These are phyloP conservation scores for Phymorhynchus buccinoides DNA, from an alignment of 1,140 invertebrate species.

Conservation along the genomic window DNA sequence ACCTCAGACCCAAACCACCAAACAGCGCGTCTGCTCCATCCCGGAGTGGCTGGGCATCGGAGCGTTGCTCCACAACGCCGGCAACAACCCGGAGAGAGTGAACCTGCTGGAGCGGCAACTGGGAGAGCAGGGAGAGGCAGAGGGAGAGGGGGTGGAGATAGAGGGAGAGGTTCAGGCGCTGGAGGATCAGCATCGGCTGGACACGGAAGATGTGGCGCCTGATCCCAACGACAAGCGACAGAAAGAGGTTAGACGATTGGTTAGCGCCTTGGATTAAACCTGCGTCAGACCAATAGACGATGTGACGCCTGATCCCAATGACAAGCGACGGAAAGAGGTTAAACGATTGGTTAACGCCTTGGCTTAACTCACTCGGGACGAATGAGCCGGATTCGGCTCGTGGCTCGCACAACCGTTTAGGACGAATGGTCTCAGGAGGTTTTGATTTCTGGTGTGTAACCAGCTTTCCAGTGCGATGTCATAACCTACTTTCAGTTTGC, in stretches of 20 bases:
- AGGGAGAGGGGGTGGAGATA: not conserved
- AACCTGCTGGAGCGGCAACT: conserved; percentile 23
- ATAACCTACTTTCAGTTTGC: too few relatives aligned
- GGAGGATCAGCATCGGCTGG: conserved; percentile 39
- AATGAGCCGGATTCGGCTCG: too few relatives aligned
- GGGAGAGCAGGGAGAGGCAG: not conserved
- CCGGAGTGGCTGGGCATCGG: conserved; percentile 39
- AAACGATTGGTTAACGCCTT: not conserved
- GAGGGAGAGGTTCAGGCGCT: conserved; percentile 30
- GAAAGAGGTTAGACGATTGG: conserved; percentile 31
- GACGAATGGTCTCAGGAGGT: too few relatives aligned
- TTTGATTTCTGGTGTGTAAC: too few relatives aligned
- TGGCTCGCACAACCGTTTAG: too few relatives aligned
- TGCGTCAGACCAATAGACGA: too few relatives aligned
- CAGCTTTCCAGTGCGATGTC: too few relatives aligned
- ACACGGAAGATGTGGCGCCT: conserved; percentile 31
- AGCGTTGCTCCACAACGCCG: conserved; percentile 29
- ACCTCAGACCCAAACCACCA: not conserved
- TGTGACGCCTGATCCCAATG: conserved; percentile 36
- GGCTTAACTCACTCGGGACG: too few relatives aligned
- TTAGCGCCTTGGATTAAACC: too few relatives aligned
- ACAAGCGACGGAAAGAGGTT: conserved; percentile 45
- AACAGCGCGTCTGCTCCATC: conserved; percentile 24
- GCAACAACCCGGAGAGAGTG: conserved; percentile 20
- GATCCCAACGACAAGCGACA: conserved; percentile 44